Base-by-base conservation (phyloP, 2,888 invertebrate genomes). In the Acleris sparsana region DNA sequence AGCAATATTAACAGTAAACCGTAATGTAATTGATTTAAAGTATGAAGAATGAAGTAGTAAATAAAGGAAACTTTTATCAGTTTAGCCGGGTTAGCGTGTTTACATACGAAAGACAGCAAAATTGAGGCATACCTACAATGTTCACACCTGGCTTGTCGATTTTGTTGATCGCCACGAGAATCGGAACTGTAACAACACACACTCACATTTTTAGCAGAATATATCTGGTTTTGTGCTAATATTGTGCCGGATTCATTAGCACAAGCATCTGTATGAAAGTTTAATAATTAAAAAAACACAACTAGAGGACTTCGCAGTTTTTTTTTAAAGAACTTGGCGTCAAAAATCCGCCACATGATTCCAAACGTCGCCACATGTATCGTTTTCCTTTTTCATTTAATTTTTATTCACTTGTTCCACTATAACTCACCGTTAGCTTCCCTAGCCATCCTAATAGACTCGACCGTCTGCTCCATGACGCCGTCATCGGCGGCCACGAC, bases 401-500 rank as follows among this genome's bases (percentile, higher is more conserved):
- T 25, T 25, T 25, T 25, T 25, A 5, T 25, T 25, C 25, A 25
- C 25, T 25, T 25, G 1, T 4, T 13, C 39, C 13, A 1, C 13
- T 39, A 3, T 13, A 1, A 62, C 73, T 75, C 75, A 95, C 95
- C 96, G 71, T 94, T 91, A 0, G 97, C 96, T 73, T 95, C 94
- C 78, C 94, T 93, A 0, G 98, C 98, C 95, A 97, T 96, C 72
- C 95, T 86, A 33, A 99, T 96, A 33, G 97, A 98, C 89, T 99
- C 98, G 1, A 96, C 82, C 0, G 99, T 99, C 93, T 99, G 99
- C 66, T 98, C 97, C 98, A 99, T 99, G 52, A 99, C 99, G 4
- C 99, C 99, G 88, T 99, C 99, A 86, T 99, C 99, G 0, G 99
- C 99, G 1, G 99, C 99, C 49, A 99, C 98, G 29, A 99, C 99